Percentiles rank a stretch among this genome's conserved stretches.
Evolutionary conservation across 92 coral and sea anemone genomes (phyloP).

Genomic region (Pocillopora meandrina): DNA sequence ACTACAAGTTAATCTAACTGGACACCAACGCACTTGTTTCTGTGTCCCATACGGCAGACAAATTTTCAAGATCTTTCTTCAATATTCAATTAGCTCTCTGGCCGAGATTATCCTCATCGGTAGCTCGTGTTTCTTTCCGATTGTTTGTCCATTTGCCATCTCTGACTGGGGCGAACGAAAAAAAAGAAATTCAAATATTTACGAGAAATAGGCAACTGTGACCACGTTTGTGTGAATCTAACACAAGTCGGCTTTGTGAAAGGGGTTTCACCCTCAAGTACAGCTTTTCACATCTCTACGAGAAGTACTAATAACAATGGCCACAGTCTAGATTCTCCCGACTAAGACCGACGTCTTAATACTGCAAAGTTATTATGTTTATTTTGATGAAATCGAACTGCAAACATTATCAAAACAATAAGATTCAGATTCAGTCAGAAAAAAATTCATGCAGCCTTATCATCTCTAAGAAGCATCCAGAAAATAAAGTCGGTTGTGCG

Average conservation of each 20-base stretch:
- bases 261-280: background rate
- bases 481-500: background rate
- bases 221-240: constrained; percentile 3
- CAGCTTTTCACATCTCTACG: constrained; percentile 3
- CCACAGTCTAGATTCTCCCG: background rate
- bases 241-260: background rate
- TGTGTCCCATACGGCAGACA: too few species aligned
- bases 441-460: background rate
- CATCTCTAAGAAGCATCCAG: background rate
- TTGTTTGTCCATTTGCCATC: too few species aligned
- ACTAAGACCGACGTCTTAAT: background rate
- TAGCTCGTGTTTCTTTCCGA: too few species aligned
- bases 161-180: background rate
- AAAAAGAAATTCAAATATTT: background rate
- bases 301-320: background rate
- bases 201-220: background rate
- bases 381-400: background rate
- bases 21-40: too few species aligned
- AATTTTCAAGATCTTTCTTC: too few species aligned
- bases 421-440: background rate
- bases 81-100: too few species aligned
- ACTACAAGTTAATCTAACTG: too few species aligned
- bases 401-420: constrained; percentile 3
- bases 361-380: constrained; percentile 5
- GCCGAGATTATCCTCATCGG: too few species aligned